Evolutionary conservation across 2,888 invertebrate species (phyloP).

Genomic region (Pristionchus maxplancki): DNA sequence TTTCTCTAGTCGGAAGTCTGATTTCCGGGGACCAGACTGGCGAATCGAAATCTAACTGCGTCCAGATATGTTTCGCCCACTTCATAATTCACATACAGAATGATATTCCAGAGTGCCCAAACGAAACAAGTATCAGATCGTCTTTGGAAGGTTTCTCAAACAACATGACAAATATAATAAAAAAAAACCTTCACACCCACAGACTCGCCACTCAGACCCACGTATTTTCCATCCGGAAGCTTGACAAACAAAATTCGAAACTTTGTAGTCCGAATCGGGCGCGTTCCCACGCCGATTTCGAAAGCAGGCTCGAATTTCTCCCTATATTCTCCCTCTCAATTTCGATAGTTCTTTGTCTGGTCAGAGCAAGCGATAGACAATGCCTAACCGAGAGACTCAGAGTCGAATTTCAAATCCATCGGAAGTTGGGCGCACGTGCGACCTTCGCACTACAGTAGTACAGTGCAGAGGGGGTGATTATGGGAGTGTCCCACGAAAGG

Average conservation of each 20-base stretch:
- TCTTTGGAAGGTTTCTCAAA: too few relatives aligned
- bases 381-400: neutral
- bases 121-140: too few relatives aligned
- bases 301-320: neutral
- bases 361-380: neutral
- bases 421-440: neutral
- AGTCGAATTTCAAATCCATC: neutral
- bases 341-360: neutral
- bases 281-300: conserved; percentile 11
- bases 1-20: neutral
- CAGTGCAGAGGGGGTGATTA: neutral
- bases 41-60: too few relatives aligned
- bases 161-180: too few relatives aligned
- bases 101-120: too few relatives aligned
- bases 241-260: conserved; percentile 37
- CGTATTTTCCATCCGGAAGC: neutral
- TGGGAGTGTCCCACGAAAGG: neutral
- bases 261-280: neutral
- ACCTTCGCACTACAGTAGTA: neutral
- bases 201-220: neutral
- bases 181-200: neutral
- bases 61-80: too few relatives aligned
- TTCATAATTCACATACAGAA: too few relatives aligned
- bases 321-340: neutral
- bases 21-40: neutral